Conservation (phyloP, 1,140 invertebrate species). For the Berghia stephanieae region DNA sequence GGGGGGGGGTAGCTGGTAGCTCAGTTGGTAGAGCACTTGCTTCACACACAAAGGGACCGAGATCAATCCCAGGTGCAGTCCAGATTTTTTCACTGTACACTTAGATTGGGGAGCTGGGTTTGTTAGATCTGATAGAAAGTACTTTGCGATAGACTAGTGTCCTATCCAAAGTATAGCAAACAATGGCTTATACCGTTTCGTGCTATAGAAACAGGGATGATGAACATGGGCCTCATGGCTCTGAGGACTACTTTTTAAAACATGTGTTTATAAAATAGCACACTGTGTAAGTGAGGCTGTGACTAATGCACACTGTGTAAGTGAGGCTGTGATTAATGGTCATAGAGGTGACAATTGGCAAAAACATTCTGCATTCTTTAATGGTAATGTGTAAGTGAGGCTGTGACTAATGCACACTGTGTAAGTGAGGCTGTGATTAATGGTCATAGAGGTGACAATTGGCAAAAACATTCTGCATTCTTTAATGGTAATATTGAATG, state of each 20-base stretch:
- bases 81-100: too few species aligned
- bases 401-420: not conserved
- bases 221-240: not conserved
- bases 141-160: not conserved
- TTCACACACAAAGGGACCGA: too few species aligned
- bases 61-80: too few species aligned
- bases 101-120: too few species aligned
- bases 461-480: not conserved
- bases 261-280: not conserved
- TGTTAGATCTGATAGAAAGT: too few species aligned
- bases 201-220: too few species aligned
- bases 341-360: not conserved
- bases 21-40: too few species aligned
- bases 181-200: not conserved
- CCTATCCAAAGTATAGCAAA: not conserved
- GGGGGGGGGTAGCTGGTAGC: not conserved
- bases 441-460: not conserved
- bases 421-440: not conserved
- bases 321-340: not conserved
- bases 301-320: not conserved
- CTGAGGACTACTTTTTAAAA: not conserved
- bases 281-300: not conserved
- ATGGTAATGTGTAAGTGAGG: not conserved
- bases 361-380: not conserved
- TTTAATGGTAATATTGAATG: not conserved